Percentiles rank a stretch among this genome's conserved stretches.
These are phyloP conservation scores for Zeus faber DNA, from an alignment of 2,113 vertebrate species.

Conservation along the genomic window DNA sequence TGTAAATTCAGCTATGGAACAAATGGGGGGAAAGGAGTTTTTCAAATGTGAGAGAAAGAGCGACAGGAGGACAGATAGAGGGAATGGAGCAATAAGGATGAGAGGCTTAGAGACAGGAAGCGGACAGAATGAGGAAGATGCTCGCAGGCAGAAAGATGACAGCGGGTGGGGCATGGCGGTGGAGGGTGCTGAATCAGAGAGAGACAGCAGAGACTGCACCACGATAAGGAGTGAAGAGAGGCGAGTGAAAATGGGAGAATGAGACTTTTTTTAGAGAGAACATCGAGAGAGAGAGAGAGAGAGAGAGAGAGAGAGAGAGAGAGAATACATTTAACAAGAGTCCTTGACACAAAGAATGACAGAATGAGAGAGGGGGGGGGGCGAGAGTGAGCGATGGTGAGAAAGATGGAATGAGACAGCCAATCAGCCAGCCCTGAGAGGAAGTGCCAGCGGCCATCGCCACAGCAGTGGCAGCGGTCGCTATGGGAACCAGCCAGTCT, in stretches of 20 bases:
- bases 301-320: not conserved
- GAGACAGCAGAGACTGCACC: constrained; percentile 29
- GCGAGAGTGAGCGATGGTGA: constrained; percentile 30
- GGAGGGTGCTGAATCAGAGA: constrained; percentile 29
- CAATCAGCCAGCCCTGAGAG: constrained; percentile 31
- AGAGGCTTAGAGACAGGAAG: constrained; percentile 58
- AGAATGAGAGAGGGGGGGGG: constrained; percentile 11
- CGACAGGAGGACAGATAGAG: not conserved
- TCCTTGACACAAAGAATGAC: constrained; percentile 23
- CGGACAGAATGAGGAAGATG: constrained; percentile 57
- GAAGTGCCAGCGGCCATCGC: constrained; percentile 57
- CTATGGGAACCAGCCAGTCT: constrained; percentile 56
- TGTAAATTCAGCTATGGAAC: constrained; percentile 61
- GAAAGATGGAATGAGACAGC: constrained; percentile 13
- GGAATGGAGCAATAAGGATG: constrained; percentile 45
- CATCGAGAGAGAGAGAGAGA: constrained; percentile 28
- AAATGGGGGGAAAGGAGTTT: constrained; percentile 59
- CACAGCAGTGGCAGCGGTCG: constrained; percentile 46
- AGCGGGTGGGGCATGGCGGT: no score
- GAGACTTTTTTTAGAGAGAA: constrained; percentile 19
- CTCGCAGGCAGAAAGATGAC: constrained; percentile 54
- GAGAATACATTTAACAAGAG: no score
- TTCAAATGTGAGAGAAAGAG: constrained; percentile 36
- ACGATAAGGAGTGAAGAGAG: constrained; percentile 35
- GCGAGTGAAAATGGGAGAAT: constrained; percentile 14